Base-by-base conservation (phyloP, 2,113 vertebrate species). In the Spheniscus mendiculus region DNA sequence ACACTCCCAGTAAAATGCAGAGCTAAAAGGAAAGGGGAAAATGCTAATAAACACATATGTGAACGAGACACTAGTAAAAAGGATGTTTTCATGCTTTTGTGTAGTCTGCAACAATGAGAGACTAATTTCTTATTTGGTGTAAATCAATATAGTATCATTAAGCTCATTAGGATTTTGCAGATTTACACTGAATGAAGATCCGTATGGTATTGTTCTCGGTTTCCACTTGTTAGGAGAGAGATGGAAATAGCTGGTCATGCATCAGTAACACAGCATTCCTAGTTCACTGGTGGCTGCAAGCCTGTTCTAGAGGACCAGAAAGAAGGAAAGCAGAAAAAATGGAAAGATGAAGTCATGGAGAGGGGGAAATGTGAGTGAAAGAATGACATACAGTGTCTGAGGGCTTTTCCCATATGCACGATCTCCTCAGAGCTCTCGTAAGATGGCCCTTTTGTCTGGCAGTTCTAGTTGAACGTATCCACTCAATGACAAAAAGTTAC, bases 1-100 rank as follows among this genome's bases (percentile, higher is more conserved):
- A 95, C 93, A 87, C 78, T 70, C 71, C 59, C 25, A 55, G 70
- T 34, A 58, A 89, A 93, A 84, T 1, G 12, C 29, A 90, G 73
- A 79, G 62, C 69, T 73, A 65, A 96, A 83, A 66, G 50, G 65
- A 69, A 66, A 90, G 55, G 62, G 83, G 83, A 94, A 96, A 98
- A 95, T 49, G 11, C 23, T 78, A 93, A 93, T 94, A 96, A 44
- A 82, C 77, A 93, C 92, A 34, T 44, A 62, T 8, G 63, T n/a
- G 79, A 96, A 90, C 74, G 87, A 93, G 91, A 66, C 34, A 82
- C 73, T n/a, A 83, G 73, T 58, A 89, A 74, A 95, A 85, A 92
- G 74, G 79, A 92, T 92, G 83, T 77, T 95, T 96, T 85, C 87
- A 83, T 69, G 91, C 90, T 94, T 90, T 44, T 81, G 85, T 62